Base-by-base conservation (phyloP, 1,140 invertebrate species). In the Trigoniulus corallinus region DNA sequence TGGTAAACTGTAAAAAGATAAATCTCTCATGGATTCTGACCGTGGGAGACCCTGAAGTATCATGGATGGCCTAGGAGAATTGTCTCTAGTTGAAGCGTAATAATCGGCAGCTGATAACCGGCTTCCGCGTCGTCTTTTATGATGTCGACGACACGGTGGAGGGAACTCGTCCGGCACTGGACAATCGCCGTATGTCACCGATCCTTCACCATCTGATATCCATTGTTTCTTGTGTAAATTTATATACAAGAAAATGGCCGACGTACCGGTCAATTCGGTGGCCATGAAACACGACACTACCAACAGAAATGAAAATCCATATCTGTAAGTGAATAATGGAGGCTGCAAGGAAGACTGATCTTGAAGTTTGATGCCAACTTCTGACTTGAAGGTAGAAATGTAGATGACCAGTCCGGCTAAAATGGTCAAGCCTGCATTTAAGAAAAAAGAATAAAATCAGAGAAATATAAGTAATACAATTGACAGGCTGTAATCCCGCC, bases 311-410 rank as follows among this genome's bases (percentile, higher is more conserved):
- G 77, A 79, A 66, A 82, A 88, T 45, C 87, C 87, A 61, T 89
- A 92, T 55, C 74, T 75, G 64, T 88, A 89, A 27, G 78, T 81
- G 69, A 91, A 87, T 18, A 81, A 68, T 1, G 86, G 80, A 13
- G 79, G 77, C 64, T 85, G 78, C 41, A 83, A 73, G 44, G 75
- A 69, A 10, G 84, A 86, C 57, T 79, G 75, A 20, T 85, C 79
- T 49, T 83, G 72, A 26, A 91, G 66, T 66, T 91, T 92, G 52
- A 79, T 79, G 2, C 84, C 84, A 15, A 91, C 77, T 74, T 91
- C 86, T 0, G 85, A 78, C 67, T 91, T 91, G 60, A 92, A 83
- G 47, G 88, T 79, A 12, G 86, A 88, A 70, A 92, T 88, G 74
- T 89, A 92, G 73, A 89, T 84, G 55, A 92, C 83, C 61, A 89